Percentiles rank a stretch among this genome's conserved stretches.
Evolutionary conservation across 2,888 invertebrate species (phyloP).

Genomic region (Apomyelois bistriatella): DNA sequence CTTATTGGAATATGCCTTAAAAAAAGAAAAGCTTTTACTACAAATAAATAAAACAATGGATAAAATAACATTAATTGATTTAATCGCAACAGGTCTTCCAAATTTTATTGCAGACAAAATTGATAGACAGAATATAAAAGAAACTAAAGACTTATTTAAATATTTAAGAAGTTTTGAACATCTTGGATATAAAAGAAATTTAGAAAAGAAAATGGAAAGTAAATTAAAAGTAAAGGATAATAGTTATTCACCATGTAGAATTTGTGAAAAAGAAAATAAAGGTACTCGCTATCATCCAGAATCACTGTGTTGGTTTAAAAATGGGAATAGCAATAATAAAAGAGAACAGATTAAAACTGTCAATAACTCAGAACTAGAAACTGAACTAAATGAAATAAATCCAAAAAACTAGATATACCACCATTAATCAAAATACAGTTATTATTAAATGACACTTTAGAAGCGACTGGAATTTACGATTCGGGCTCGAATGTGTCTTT

Average conservation of each 20-base stretch:
- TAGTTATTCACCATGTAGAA: conserved; percentile 16
- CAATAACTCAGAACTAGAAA: conserved; percentile 22
- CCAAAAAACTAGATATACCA: conserved; percentile 18
- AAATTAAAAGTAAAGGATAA: too few species aligned
- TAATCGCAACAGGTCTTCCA: conserved; percentile 21
- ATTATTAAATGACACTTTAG: conserved; percentile 20
- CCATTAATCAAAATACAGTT: conserved; percentile 20
- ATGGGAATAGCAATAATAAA: conserved; percentile 11
- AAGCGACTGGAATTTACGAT: too few species aligned
- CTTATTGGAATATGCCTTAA: too few species aligned
- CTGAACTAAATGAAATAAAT: conserved; percentile 17
- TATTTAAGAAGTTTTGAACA: conserved; percentile 18
- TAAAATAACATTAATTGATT: too few species aligned
- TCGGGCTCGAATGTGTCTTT: too few species aligned
- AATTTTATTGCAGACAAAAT: too few species aligned
- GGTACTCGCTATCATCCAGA: conserved; percentile 21
- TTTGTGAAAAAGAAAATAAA: conserved; percentile 20
- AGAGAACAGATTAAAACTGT: conserved; percentile 13
- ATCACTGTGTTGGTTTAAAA: conserved; percentile 21
- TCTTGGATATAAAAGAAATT: conserved; percentile 12
- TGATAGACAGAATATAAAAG: too few species aligned
- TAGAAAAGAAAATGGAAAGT: conserved; percentile 8
- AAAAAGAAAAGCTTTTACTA: conserved; percentile 24
- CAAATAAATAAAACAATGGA: conserved; percentile 19
- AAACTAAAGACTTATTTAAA: too few species aligned